Base-by-base conservation (phyloP, 2,888 invertebrate genomes). In the Drosophila meridionalis region DNA sequence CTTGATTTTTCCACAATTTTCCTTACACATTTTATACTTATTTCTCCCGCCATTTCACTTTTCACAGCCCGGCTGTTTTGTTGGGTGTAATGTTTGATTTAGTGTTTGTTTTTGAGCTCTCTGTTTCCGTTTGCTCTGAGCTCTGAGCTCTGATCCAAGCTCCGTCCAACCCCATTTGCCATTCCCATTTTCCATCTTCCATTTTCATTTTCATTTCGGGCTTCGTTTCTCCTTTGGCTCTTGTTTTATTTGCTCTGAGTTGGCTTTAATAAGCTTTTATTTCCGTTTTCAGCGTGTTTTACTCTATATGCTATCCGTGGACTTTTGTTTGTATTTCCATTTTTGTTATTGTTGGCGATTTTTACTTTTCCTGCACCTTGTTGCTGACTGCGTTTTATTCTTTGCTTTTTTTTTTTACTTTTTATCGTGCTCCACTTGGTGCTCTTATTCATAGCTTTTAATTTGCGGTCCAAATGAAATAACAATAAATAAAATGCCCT, bases 391-490 rank as follows among this genome's bases (percentile, higher is more conserved):
- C 26, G 52, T 30, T 48, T 48, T 47, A 48, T 55, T 38, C 12
- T 45, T 9, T 7, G 20, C 20, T n/a, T 30, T 63, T 63, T 78
- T 62, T 58, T 60, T 43, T 70, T 58, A 65, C 67, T 61, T 66
- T 47, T 76, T 65, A 36, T 52, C 59, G 59, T 71, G 64, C 76
- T 75, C 63, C 83, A 74, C 79, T 84, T 85, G 85, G 72, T 68
- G 73, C 82, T 79, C 81, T 88, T 86, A 86, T 87, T 87, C 86
- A 87, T 87, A 84, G 87, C 87, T 87, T 87, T 87, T 87, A 87
- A 87, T 87, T 87, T 87, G 87, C 86, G 87, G 87, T 86, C 87
- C 77, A 87, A 87, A 87, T 87, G 87, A 87, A 87, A 87, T 86
- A 86, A 87, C 84, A 87, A 87, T 86, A 85, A 90, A 85, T 85